Evolutionary conservation across 2,113 vertebrate species (phyloP).

Genomic region (Pontoporia blainvillei): DNA sequence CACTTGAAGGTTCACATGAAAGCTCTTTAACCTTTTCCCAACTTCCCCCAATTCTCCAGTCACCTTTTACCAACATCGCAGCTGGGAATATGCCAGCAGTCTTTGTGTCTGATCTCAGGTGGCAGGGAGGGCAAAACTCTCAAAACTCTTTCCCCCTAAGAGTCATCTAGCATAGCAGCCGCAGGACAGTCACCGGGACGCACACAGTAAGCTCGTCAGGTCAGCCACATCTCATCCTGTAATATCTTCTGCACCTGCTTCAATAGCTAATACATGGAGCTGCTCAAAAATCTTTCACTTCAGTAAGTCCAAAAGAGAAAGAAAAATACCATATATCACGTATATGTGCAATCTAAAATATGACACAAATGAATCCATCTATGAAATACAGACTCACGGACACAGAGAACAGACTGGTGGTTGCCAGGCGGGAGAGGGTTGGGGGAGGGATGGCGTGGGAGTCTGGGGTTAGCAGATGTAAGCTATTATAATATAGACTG

Average conservation of each 20-base stretch:
- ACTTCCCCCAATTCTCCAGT: background rate
- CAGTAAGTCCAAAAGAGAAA: background rate
- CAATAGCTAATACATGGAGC: accelerated
- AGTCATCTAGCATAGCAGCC: background rate
- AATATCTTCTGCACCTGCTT: background rate
- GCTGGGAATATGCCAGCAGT: background rate
- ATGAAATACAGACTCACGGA: no score
- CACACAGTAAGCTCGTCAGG: background rate
- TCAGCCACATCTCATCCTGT: background rate
- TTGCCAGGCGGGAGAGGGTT: no score
- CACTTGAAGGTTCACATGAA: no score
- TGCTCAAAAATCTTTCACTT: background rate
- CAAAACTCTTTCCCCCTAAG: background rate
- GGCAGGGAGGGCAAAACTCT: background rate
- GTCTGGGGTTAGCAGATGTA: no score
- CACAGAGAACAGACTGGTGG: no score
- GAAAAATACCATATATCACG: no score
- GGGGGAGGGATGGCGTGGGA: no score
- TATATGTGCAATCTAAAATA: no score
- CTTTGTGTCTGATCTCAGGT: background rate
- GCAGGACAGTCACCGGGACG: background rate
- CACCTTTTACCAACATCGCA: background rate
- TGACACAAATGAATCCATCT: no score
- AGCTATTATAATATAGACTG: no score
- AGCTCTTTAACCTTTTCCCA: background rate